Base-by-base conservation (phyloP, 2,113 vertebrate genomes). In the Edolisoma coerulescens region DNA sequence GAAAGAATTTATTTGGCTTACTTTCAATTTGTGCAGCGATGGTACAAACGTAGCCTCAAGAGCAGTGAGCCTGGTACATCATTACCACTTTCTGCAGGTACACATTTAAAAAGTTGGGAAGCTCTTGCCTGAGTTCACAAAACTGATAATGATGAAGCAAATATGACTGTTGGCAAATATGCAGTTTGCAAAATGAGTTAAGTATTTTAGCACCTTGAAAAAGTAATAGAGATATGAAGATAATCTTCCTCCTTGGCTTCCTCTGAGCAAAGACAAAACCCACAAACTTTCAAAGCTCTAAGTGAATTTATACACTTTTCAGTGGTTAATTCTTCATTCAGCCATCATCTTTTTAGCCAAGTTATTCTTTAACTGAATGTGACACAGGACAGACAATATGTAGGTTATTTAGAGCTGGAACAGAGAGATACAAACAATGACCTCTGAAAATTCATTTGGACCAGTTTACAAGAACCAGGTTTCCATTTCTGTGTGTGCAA, bases 1-100 rank as follows among this genome's bases (percentile, higher is more conserved):
- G 33, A 78, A 88, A 70, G 80, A 75, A 68, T 78, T 95, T 92
- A 87, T 89, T 93, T 96, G 96, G 92, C 92, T 94, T 82, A 2
- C 88, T 94, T 95, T 90, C 85, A 96, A 33, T 82, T 77, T 84
- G 79, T 54, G 85, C 67, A 74, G 26, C 6, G 47, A 85, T 49
- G 86, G 83, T 92, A 95, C 88, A 84, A 89, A 87, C 12, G 52
- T 10, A 75, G 77, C 73, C 80, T 71, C 68, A 4, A 93, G 86
- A 96, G 84, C 91, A 93, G 88, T 9, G 9, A 77, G 42, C 3
- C 52, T 90, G 54, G 28, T 59, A 32, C 63, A 77, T 80, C 63
- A 88, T 93, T 86, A 93, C 86, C 44, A 59, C 68, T 86, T 93
- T 71, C 79, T 77, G 59, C 79, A 90, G 90, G 83, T 80, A 45